Percentiles rank a stretch among this genome's conserved stretches.
These are phyloP conservation scores for Diorhabda sublineata DNA, from an alignment of 1,140 invertebrate genomes.

Conservation along the genomic window DNA sequence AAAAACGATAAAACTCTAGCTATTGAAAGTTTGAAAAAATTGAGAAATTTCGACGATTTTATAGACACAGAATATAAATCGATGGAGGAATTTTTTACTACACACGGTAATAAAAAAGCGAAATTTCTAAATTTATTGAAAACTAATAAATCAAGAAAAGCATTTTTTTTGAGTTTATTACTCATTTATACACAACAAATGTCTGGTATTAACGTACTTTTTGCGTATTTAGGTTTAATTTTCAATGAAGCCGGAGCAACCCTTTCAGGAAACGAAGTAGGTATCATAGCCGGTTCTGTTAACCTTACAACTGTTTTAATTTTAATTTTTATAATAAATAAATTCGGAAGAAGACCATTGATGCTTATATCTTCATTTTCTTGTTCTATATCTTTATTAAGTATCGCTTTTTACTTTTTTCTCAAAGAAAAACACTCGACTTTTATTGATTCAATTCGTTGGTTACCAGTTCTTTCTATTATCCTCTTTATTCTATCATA, in stretches of 20 bases:
- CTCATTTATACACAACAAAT: not conserved
- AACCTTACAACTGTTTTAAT: not conserved
- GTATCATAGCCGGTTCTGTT: conserved; percentile 7
- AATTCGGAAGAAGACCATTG: conserved; percentile 7
- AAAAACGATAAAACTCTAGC: not conserved
- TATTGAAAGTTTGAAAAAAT: not conserved
- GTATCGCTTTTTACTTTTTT: not conserved
- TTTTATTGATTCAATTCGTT: not conserved
- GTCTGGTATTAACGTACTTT: not conserved
- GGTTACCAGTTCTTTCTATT: not conserved
- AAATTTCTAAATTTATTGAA: too few relatives aligned
- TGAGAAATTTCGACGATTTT: not conserved
- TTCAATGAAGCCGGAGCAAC: not conserved
- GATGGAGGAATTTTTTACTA: too few relatives aligned
- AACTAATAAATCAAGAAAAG: too few relatives aligned
- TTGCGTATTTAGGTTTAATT: conserved; percentile 4
- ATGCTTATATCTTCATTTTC: conserved; percentile 2
- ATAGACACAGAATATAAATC: not conserved
- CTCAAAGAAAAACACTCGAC: not conserved
- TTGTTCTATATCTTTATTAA: not conserved
- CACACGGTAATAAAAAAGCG: too few relatives aligned
- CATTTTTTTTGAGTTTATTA: too few relatives aligned
- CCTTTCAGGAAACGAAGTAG: conserved; percentile 1
- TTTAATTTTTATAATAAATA: not conserved
- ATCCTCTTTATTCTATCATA: not conserved